Percentiles rank a stretch among this genome's conserved stretches.
These are phyloP conservation scores for Zosterops japonicus DNA, from an alignment of 2,113 vertebrate genomes.

Conservation along the genomic window DNA sequence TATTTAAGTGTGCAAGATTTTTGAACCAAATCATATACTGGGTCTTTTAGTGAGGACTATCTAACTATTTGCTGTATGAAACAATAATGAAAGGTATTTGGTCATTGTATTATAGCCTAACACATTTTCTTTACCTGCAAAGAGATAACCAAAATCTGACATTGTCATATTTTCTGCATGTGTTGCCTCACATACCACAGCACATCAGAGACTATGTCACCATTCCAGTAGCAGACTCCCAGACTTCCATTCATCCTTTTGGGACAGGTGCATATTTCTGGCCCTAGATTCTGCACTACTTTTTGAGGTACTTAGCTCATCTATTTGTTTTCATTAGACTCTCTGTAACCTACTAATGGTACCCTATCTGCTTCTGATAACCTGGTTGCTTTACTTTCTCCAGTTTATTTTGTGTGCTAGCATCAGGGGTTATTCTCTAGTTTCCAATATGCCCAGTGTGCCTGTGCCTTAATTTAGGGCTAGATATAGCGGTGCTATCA, in stretches of 20 bases:
- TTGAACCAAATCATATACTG: neutral
- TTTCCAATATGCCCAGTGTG: neutral
- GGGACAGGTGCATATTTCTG: neutral
- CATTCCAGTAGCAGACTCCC: neutral
- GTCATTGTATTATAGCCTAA: neutral
- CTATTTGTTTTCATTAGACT: neutral
- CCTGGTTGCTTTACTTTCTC: neutral
- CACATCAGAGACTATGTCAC: neutral
- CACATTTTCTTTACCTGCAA: neutral
- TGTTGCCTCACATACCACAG: neutral
- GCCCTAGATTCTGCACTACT: neutral
- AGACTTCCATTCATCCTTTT: neutral
- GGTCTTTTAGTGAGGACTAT: neutral
- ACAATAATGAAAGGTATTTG: neutral
- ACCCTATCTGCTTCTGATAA: neutral
- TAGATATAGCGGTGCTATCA: fast-evolving
- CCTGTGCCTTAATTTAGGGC: neutral
- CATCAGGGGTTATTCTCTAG: neutral
- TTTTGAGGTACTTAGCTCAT: neutral
- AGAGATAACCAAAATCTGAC: neutral
- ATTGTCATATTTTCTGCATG: neutral
- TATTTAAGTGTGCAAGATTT: neutral
- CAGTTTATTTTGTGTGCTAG: neutral
- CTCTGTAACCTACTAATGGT: neutral
- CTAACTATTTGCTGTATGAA: neutral